Base-by-base conservation (phyloP, 2,113 vertebrate genomes). In the Odontesthes bonariensis region DNA sequence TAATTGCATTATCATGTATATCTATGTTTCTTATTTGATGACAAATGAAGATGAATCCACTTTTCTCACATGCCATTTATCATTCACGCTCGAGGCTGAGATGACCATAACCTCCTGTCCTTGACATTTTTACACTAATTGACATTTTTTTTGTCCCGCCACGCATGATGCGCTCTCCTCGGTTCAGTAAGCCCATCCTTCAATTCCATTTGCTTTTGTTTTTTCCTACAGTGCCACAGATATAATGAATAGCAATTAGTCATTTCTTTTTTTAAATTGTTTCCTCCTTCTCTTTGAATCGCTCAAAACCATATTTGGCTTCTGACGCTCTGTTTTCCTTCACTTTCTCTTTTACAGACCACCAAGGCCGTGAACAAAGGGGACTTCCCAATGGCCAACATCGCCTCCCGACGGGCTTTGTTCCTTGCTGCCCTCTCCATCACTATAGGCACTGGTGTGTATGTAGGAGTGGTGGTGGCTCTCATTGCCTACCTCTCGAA, bases 281-380 rank as follows among this genome's bases (percentile, higher is more conserved):
- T 77, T 54, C 4, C 33, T 67, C 7, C 63, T 65, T 79, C 66
- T 88, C 60, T 44, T n/a, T 40, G 46, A 42, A 40, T 73, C 0
- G 13, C 14, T 73, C 22, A 32, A 61, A 83, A 73, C 13, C 20
- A 2, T 65, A 11, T 60, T 64, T 85, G 52, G 65, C 38, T 19
- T 42, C 72, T 89, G 54, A 84, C 46, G 72, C 56, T 79, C 61
- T 69, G 33, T 60, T 80, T 9, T 63, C 14, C 72, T 38, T 13
- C 11, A n/a, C 52, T 55, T 73, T 67, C 62, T 79, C 47, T 61
- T 61, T 72, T 84, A 14, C 92, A 98, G 97, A 98, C 97, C 85
- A 97, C 96, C 94, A 98, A 98, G 91, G 97, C 97, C 38, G 96
- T 98, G 91, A 96, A 97, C 80, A 98, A 98, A 91, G 97, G 97